Conservation (phyloP, 2,888 invertebrate genomes). For the Ophioninae sp. region DNA sequence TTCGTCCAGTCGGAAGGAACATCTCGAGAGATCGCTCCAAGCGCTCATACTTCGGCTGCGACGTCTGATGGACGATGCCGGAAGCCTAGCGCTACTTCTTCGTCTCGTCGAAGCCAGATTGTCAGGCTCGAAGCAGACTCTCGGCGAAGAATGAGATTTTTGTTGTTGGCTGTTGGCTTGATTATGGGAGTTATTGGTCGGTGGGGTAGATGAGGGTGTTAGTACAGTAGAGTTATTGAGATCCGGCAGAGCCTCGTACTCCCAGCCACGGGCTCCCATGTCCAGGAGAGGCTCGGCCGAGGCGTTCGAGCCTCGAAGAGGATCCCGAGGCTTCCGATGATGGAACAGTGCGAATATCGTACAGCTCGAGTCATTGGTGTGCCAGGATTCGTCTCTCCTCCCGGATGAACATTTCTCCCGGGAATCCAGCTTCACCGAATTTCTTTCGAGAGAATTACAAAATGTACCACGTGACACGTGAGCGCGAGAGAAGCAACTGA, state of each 20-base stretch:
- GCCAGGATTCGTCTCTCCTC: conserved; percentile 43
- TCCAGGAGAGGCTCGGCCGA: conserved; percentile 80
- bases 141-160: conserved; percentile 74
- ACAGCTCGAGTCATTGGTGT: conserved; percentile 57
- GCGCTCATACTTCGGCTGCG: conserved; percentile 89
- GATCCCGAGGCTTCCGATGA: conserved; percentile 73
- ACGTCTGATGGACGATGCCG: conserved; percentile 80
- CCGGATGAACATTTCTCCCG: conserved; percentile 31
- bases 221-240: conserved; percentile 74
- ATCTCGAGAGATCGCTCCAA: conserved; percentile 93
- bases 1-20: conserved; percentile 91
- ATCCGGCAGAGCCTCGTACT: conserved; percentile 78
- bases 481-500: too few relatives aligned
- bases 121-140: conserved; percentile 85
- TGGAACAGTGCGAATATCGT: conserved; percentile 75
- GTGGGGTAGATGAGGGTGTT: conserved; percentile 76
- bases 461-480: too few relatives aligned
- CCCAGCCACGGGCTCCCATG: conserved; percentile 79
- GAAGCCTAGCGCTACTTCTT: conserved; percentile 72
- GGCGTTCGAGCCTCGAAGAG: conserved; percentile 72
- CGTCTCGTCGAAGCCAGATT: conserved; percentile 77
- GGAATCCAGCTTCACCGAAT: conserved; percentile 52
- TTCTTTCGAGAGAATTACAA: too few relatives aligned
- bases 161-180: conserved; percentile 58
- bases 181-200: conserved; percentile 67